Conservation (phyloP, 2,113 vertebrate genomes). For the Passer montanus region DNA sequence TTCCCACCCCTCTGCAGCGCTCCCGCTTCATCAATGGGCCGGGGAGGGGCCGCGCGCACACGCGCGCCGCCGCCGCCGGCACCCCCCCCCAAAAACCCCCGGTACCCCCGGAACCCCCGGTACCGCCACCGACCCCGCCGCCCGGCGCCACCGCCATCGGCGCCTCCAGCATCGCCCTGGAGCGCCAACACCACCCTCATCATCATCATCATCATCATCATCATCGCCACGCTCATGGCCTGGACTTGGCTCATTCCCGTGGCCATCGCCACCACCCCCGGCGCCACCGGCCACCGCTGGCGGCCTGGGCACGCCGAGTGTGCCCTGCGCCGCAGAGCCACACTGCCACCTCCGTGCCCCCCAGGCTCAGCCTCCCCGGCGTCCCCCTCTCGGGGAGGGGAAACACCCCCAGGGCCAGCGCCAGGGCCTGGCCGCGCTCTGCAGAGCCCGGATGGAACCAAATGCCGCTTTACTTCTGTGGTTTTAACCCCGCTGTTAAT, state of each 20-base stretch:
- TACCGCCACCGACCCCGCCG: too few species aligned
- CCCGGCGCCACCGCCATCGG: not conserved
- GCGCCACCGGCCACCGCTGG: rapidly evolving
- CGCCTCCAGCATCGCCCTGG: not conserved
- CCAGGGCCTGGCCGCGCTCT: rapidly evolving
- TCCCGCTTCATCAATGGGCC: not conserved
- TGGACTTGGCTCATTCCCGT: rapidly evolving
- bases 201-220: not conserved
- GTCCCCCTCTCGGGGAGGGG: not conserved
- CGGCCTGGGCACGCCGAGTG: not conserved
- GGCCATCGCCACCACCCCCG: not conserved
- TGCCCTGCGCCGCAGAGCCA: not conserved
- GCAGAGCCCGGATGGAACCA: not conserved
- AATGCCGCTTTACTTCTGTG: rapidly evolving
- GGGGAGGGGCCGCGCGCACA: not conserved
- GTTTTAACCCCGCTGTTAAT: not conserved
- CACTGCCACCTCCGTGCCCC: not conserved
- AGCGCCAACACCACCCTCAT: not conserved
- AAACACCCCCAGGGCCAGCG: not conserved
- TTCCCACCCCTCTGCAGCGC: conserved; percentile 5
- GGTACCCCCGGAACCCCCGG: too few species aligned
- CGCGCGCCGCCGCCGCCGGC: not conserved
- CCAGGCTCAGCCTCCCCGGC: not conserved
- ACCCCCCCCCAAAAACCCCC: not conserved
- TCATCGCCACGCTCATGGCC: not conserved